Evolutionary conservation across 2,113 vertebrate species (phyloP).

Genomic region (Herpetotheres cachinnans): DNA sequence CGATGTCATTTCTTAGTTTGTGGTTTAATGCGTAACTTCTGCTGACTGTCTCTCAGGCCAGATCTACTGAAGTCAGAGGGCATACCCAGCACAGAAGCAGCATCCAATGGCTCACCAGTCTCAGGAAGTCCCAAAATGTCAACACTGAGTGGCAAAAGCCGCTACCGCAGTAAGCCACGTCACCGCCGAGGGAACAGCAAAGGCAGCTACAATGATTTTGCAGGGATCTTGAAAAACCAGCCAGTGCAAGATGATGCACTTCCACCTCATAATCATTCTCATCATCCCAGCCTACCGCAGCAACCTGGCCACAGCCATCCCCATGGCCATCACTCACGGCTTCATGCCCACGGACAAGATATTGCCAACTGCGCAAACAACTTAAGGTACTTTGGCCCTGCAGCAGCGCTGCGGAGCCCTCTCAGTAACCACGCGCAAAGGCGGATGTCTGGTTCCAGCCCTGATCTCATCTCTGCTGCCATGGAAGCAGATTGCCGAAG

Average conservation of each 20-base stretch:
- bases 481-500: constrained; percentile 82
- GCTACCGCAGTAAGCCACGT: constrained; percentile 93
- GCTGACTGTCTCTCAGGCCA: constrained; percentile 76
- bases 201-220: constrained; percentile 92
- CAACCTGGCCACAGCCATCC: constrained; percentile 34
- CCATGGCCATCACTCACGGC: constrained; percentile 69
- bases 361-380: constrained; percentile 93
- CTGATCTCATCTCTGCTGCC: constrained; percentile 90
- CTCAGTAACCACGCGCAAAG: constrained; percentile 92
- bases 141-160: constrained; percentile 84
- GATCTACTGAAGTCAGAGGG: constrained; percentile 92
- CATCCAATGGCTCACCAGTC: constrained; percentile 83
- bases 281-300: constrained; percentile 46
- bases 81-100: constrained; percentile 84
- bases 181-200: constrained; percentile 94
- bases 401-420: constrained; percentile 91
- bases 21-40: background rate
- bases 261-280: background rate
- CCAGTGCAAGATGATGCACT: constrained; percentile 68
- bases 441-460: constrained; percentile 85
- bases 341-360: constrained; percentile 82
- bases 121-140: constrained; percentile 93
- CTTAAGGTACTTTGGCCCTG: constrained; percentile 93
- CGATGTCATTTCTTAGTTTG: background rate
- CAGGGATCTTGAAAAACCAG: constrained; percentile 80